A percentile compares a stretch with the other conserved stretches of the same genome.
phyloP scores from a whole-genome alignment of 2,888 invertebrate species.

The Torymus aiolomorphi region DNA sequence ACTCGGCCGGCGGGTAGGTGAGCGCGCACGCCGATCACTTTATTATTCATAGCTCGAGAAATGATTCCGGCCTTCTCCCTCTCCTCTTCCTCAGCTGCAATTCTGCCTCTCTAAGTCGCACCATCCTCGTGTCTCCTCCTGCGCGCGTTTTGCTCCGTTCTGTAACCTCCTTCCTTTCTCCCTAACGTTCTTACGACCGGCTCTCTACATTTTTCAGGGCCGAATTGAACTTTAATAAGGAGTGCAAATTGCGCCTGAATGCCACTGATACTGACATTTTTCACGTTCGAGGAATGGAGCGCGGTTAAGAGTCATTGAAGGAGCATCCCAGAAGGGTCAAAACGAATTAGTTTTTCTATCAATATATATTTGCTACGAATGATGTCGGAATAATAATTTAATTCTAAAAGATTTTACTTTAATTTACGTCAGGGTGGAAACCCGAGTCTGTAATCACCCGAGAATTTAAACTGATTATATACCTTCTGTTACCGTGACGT shows the following conservation, averaged over 20 bases:
- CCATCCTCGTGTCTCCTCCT: background rate
- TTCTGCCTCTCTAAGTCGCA: slow-evolving; percentile 3
- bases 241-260: slow-evolving; percentile 22
- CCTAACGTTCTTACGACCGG: background rate
- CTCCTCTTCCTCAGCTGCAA: background rate
- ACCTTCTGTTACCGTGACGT: slow-evolving; percentile 7
- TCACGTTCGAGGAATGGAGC: too few species aligned
- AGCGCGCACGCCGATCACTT: slow-evolving; percentile 66
- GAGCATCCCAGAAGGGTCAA: too few species aligned
- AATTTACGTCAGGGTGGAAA: background rate
- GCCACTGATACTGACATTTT: too few species aligned
- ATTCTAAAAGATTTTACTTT: too few species aligned
- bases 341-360: too few species aligned
- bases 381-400: too few species aligned
- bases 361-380: too few species aligned
- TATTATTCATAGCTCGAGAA: slow-evolving; percentile 70
- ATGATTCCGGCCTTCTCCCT: slow-evolving; percentile 67
- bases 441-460: background rate
- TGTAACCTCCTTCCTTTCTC: too few species aligned
- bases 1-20: slow-evolving; percentile 54
- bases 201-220: slow-evolving; percentile 31
- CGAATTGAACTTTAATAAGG: slow-evolving; percentile 32
- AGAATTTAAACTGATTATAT: slow-evolving; percentile 33
- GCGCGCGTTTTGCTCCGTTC: background rate
- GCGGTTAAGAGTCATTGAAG: too few species aligned